Base-by-base conservation (phyloP, 2,888 invertebrate genomes). In the Darwinula stevensoni region DNA sequence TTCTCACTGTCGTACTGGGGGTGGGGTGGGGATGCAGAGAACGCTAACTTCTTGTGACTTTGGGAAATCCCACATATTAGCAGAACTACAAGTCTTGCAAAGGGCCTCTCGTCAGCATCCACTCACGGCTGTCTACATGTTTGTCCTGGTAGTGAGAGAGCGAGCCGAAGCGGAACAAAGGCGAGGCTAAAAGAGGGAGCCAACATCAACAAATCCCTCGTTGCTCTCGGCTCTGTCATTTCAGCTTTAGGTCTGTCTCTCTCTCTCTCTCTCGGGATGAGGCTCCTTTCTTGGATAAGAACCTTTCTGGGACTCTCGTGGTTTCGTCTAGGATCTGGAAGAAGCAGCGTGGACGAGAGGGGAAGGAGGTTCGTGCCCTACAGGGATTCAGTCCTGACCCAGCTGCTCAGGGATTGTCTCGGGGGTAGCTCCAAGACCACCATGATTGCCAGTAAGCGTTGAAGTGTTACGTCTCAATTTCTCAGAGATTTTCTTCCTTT, bases 381-480 rank as follows among this genome's bases (percentile, higher is more conserved):
- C 48, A 57, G 74, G 38, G 72, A 73, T 48, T 74, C 73, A 1
- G 65, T 72, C 14, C 58, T 75, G 36, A 74, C 74, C 39, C 73
- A 73, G 72, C 59, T 75, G 6, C 56, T 74, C 16, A 72, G 70
- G 47, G 73, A 74, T 47, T 70, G 71, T 39, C 61, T 75, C 29
- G 71, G 71, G 22, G 72, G 73, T 39, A 71, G 70, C 44, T 67
- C 71, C 27, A 63, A 63, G 42, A 71, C 71, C 28, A 63, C 69
- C 45, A 67, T 74, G 57, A 67, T 74, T 41, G 71, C 73, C 38
- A 73, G 74, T 74, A 56, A 60, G n/a, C n/a, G n/a, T n/a, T n/a
- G n/a, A n/a, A n/a, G n/a, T n/a, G n/a, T n/a, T n/a, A n/a, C n/a
- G n/a, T n/a, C n/a, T n/a, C n/a, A n/a, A n/a, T n/a, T n/a, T n/a